Percentiles rank a stretch among this genome's conserved stretches.
Evolutionary conservation across 2,113 vertebrate genomes (phyloP).

Genomic region (Hippolais icterina): DNA sequence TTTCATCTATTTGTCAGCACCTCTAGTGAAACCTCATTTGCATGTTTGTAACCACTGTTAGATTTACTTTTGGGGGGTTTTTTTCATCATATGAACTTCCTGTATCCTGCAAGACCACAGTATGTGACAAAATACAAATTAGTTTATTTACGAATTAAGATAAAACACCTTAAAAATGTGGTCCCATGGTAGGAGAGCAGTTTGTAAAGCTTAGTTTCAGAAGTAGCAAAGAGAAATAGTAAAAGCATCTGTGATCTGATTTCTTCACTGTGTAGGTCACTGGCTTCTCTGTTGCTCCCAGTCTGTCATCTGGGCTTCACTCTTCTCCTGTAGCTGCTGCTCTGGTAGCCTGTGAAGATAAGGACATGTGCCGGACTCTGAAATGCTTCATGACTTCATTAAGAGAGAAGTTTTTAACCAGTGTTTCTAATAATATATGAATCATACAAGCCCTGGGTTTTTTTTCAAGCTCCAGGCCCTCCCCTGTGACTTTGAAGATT

Average conservation of each 20-base stretch:
- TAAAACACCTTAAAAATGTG: neutral
- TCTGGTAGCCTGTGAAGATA: conserved; percentile 32
- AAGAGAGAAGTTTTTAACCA: neutral
- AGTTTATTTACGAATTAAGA: neutral
- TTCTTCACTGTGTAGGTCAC: conserved; percentile 11
- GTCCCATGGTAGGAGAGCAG: neutral
- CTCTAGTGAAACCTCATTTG: neutral
- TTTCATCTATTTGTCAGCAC: neutral
- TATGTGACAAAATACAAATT: neutral
- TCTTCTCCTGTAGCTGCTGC: conserved; percentile 43
- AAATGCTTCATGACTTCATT: neutral
- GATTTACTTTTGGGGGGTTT: neutral
- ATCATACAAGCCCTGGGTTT: neutral
- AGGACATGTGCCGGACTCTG: neutral
- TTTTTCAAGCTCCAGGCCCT: neutral
- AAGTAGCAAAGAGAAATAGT: conserved; percentile 49
- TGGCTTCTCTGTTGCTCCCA: neutral
- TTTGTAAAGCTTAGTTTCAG: neutral
- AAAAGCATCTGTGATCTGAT: neutral
- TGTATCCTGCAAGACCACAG: neutral
- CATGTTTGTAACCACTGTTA: neutral
- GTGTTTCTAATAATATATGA: neutral
- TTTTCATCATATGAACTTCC: neutral
- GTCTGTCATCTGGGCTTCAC: neutral
- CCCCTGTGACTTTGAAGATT: neutral